phyloP scores from a whole-genome alignment of 2,888 invertebrate species.

The Copidosoma aretas region DNA sequence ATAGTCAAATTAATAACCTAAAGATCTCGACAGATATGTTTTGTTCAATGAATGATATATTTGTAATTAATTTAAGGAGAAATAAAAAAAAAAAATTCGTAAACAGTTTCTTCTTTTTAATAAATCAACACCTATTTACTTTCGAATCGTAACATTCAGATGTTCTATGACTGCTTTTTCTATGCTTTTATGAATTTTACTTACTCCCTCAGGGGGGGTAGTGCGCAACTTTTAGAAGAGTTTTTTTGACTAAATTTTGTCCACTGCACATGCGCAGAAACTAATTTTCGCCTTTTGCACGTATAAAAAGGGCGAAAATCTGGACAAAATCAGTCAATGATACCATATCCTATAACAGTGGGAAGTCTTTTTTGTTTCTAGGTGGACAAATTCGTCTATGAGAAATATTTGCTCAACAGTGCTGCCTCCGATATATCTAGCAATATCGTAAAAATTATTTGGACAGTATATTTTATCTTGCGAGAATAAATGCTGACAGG shows the following conservation, averaged over 20 bases:
- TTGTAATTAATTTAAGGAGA: constrained; percentile 56
- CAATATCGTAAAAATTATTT: constrained; percentile 93
- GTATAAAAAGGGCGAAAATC: too few relatives aligned
- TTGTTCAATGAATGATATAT: constrained; percentile 54
- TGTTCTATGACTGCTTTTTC: constrained; percentile 64
- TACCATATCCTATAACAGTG: constrained; percentile 94
- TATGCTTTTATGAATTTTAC: constrained; percentile 80
- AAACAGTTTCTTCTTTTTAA: constrained; percentile 28
- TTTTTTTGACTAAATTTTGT: constrained; percentile 86
- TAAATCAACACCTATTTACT: constrained; percentile 29
- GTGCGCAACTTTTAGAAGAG: too few relatives aligned
- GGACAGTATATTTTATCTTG: constrained; percentile 70
- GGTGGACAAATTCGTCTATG: constrained; percentile 86
- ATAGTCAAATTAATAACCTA: not conserved
- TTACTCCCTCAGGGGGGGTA: constrained; percentile 90
- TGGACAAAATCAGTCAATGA: too few relatives aligned
- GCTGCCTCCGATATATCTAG: constrained; percentile 86
- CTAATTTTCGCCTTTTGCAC: too few relatives aligned
- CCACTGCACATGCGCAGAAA: constrained; percentile 91
- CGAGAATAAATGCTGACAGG: constrained; percentile 83
- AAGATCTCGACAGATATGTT: constrained; percentile 42
- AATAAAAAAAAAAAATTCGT: constrained; percentile 56
- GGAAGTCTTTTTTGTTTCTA: constrained; percentile 81
- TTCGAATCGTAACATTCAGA: constrained; percentile 48
- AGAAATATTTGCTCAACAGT: constrained; percentile 90